Evolutionary conservation across 1,140 invertebrate genomes (phyloP), one percentile per base, ranked within the genome.

Genomic region (Scaptomyza montana): DNA sequence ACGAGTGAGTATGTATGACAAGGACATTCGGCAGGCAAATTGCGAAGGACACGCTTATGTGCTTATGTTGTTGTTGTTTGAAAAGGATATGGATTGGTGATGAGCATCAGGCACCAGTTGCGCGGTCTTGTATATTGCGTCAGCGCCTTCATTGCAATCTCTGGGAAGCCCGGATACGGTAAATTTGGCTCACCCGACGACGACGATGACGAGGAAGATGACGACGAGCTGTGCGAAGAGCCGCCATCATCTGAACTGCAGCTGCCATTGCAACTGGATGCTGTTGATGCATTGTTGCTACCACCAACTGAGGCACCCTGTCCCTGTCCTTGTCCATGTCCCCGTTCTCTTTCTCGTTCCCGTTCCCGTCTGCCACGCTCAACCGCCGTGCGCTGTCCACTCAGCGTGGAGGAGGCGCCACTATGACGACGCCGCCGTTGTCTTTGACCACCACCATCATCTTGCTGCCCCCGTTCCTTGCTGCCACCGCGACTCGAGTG

Each of bases 41-140:
- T 33, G 30, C 80, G 66, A 78, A 63, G 74, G 70, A 71, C 69
- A 81, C 7, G 5, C 39, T 41, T 28, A 12, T 13, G 30, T 5
- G 16, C 16, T 16, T 16, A 16, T 46, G 25, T 43, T 60, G 53
- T 71, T 60, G 53, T 71, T 63, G 61, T 62, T 62, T 43, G 90
- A 95, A 98, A 98, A 98, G 97, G 97, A 98, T 98, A 98, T 98
- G 98, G 97, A 96, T 98, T 99, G 50, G 97, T 98, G 93, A 99
- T 98, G 92, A 98, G 96, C 77, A 95, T 95, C 75, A 99, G 94
- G 93, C 98, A 99, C 96, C 96, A 97, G 92, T 95, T 97, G 90
- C 98, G 94, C 33, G 97, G 96, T 60, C 95, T 93, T 64, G 97
- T 96, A 43, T 94, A 96, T 92, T 99, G 98, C 30, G 96, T 95